Evolutionary conservation across 2,888 invertebrate species (phyloP).

Genomic region (Amorpha juglandis): DNA sequence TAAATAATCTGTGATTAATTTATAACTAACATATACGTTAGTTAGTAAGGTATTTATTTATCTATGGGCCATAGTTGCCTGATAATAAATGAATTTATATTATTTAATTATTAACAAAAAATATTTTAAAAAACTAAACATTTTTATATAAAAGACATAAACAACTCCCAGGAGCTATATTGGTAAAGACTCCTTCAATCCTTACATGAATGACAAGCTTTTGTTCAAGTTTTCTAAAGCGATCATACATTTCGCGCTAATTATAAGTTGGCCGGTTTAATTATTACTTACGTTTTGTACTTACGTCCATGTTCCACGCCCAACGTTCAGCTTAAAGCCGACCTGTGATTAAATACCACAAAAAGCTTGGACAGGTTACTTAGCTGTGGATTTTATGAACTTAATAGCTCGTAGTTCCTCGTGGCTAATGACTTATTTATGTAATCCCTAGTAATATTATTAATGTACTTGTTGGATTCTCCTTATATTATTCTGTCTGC

Average conservation of each 20-base stretch:
- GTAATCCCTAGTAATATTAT: background rate
- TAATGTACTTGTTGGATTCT: no score
- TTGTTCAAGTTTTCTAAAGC: constrained; percentile 38
- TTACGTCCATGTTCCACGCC: constrained; percentile 72
- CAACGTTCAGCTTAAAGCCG: constrained; percentile 46
- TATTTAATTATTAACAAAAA: no score
- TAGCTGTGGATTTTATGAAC: constrained; percentile 12
- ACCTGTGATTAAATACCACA: constrained; percentile 35
- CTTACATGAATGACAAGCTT: constrained; percentile 29
- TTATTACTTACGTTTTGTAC: constrained; percentile 71
- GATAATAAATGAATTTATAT: no score
- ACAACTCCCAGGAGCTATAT: constrained; percentile 3
- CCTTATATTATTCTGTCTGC: no score
- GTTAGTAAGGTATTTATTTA: no score
- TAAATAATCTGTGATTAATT: no score
- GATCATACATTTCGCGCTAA: constrained; percentile 56
- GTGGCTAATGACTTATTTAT: background rate
- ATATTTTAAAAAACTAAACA: no score
- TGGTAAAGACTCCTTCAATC: constrained; percentile 27
- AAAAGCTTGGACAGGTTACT: constrained; percentile 20
- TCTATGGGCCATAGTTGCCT: no score
- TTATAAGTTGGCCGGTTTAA: constrained; percentile 71
- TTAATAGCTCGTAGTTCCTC: constrained; percentile 22
- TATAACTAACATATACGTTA: no score
- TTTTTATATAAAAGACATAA: background rate